Conservation (phyloP, 2,113 vertebrate genomes). For the Spilogale gracilis region DNA sequence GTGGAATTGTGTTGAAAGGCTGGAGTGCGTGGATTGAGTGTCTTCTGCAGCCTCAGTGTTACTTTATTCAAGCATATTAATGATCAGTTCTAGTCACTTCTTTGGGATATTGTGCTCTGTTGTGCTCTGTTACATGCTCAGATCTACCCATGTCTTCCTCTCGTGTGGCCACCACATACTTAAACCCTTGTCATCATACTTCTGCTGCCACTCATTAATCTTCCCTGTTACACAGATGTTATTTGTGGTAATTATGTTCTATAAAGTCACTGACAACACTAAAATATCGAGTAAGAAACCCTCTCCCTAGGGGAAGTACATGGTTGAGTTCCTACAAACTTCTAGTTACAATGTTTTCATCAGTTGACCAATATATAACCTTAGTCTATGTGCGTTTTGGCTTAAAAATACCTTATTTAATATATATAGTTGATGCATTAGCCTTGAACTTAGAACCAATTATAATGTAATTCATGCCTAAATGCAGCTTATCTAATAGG, state of each 20-base stretch:
- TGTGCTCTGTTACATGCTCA: background rate
- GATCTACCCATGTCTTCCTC: background rate
- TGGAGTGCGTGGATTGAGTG: background rate
- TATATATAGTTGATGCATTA: background rate
- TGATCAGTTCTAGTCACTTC: background rate
- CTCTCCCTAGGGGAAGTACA: background rate
- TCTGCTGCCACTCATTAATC: background rate
- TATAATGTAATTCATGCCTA: background rate
- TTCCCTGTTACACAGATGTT: background rate
- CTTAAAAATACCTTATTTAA: background rate
- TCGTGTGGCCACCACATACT: background rate
- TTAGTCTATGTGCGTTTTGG: background rate
- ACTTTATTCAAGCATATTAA: background rate
- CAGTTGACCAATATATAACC: background rate
- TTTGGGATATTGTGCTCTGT: background rate
- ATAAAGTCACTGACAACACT: background rate
- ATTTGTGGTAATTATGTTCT: background rate
- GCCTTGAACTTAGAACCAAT: background rate
- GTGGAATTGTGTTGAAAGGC: background rate
- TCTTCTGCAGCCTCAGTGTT: background rate
- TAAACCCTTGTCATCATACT: background rate
- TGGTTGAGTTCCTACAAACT: background rate
- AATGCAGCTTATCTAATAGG: background rate
- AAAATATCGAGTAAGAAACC: background rate
- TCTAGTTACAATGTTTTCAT: background rate